phyloP scores from a whole-genome alignment of 2,888 invertebrate species.

The Steinernema scapterisci region DNA sequence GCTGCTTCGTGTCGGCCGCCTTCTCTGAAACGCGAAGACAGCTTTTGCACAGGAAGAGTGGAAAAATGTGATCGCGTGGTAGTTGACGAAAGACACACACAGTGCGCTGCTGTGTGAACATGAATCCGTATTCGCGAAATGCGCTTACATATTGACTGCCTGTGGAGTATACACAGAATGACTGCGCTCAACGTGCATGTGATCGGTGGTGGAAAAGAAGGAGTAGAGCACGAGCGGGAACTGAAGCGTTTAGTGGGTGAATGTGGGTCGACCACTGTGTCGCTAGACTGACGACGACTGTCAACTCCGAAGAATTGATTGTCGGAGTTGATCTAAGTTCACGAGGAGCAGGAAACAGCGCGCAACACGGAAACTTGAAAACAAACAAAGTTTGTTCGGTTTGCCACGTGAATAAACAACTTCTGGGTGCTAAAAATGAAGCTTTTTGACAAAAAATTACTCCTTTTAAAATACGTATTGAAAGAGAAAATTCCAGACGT shows the following conservation, averaged over 20 bases:
- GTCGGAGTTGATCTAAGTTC: not conserved
- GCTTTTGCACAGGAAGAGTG: not conserved
- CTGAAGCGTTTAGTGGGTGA: conserved; percentile 27
- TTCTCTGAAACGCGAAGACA: conserved; percentile 1
- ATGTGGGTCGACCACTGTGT: conserved; percentile 21
- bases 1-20: not conserved
- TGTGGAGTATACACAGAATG: conserved; percentile 16
- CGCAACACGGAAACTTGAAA: too few relatives aligned
- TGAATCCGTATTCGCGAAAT: not conserved
- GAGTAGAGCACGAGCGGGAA: conserved; percentile 10
- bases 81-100: too few relatives aligned
- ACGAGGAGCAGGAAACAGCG: not conserved
- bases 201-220: conserved; percentile 1
- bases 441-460: too few relatives aligned
- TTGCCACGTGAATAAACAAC: too few relatives aligned
- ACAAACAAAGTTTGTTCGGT: too few relatives aligned
- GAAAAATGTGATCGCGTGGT: not conserved
- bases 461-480: too few relatives aligned
- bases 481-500: too few relatives aligned
- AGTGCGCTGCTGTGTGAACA: not conserved
- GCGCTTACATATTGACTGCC: conserved; percentile 4
- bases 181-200: conserved; percentile 21
- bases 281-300: conserved; percentile 21
- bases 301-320: not conserved
- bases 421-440: too few relatives aligned